phyloP scores from a whole-genome alignment of 2,113 vertebrate genomes.

The Pterocles gutturalis region DNA sequence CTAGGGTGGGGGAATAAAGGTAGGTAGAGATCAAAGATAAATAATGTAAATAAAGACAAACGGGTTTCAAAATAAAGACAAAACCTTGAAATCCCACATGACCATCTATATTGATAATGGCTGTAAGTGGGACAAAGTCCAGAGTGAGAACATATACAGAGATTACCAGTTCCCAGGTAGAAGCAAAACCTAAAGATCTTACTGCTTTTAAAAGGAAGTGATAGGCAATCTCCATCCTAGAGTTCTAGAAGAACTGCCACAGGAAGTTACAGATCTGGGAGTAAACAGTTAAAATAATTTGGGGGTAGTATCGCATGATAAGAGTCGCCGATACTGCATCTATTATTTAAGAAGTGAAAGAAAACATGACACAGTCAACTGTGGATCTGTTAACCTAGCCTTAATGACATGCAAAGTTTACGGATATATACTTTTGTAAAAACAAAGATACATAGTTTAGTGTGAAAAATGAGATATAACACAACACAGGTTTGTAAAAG shows the following conservation, averaged over 20 bases:
- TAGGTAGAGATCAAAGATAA: not conserved
- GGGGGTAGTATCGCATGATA: too few relatives aligned
- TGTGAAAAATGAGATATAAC: not conserved
- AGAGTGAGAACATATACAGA: not conserved
- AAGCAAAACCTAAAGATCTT: not conserved
- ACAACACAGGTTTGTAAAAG: not conserved
- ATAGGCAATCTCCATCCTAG: not conserved
- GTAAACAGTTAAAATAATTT: not conserved
- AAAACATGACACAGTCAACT: not conserved
- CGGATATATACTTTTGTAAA: not conserved
- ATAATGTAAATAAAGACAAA: not conserved
- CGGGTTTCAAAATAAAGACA: not conserved
- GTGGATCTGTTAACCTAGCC: not conserved
- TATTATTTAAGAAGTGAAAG: not conserved
- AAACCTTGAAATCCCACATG: not conserved
- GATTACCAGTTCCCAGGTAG: not conserved
- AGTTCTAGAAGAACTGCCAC: not conserved
- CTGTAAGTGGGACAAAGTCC: not conserved
- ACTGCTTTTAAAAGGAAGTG: not conserved
- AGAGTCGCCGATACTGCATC: not conserved
- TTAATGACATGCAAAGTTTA: not conserved
- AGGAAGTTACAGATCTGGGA: not conserved
- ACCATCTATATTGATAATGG: not conserved
- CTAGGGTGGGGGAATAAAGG: not conserved
- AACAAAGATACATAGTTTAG: not conserved